A percentile compares a stretch with the other conserved stretches of the same genome.
phyloP scores from a whole-genome alignment of 2,888 invertebrate genomes.

The Hydroisotoma schaefferi region DNA sequence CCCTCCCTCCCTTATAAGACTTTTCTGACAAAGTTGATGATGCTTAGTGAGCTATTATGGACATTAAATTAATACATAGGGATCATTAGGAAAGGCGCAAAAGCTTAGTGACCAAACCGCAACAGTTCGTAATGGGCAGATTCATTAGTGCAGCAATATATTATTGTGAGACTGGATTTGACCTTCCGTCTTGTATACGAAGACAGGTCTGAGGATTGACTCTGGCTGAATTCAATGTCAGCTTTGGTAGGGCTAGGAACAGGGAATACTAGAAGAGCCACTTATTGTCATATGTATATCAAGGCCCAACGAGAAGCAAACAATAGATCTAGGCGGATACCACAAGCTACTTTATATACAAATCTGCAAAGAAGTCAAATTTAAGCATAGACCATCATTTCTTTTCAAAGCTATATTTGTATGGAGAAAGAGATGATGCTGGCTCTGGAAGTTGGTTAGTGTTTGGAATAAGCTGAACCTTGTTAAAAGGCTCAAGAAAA shows the following conservation, averaged over 20 bases:
- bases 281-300: constrained; percentile 4
- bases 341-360: too few species aligned
- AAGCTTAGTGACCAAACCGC: constrained; percentile 33
- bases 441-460: not conserved
- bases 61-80: constrained; percentile 41
- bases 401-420: not conserved
- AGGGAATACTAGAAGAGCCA: too few species aligned
- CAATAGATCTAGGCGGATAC: not conserved
- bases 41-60: constrained; percentile 34
- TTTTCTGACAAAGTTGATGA: constrained; percentile 22
- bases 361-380: not conserved
- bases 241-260: not conserved
- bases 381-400: not conserved
- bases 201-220: not conserved
- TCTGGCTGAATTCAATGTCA: constrained; percentile 4
- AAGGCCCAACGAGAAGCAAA: too few species aligned
- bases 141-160: constrained; percentile 29
- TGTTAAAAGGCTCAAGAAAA: constrained; percentile 8
- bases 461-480: not conserved
- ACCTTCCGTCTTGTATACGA: too few species aligned
- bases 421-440: not conserved
- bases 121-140: constrained; percentile 36
- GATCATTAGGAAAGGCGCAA: constrained; percentile 37
- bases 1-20: too few species aligned
- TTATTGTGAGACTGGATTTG: constrained; percentile 2